Base-by-base conservation (phyloP, 2,113 vertebrate genomes). In the Corydoras sp. region DNA sequence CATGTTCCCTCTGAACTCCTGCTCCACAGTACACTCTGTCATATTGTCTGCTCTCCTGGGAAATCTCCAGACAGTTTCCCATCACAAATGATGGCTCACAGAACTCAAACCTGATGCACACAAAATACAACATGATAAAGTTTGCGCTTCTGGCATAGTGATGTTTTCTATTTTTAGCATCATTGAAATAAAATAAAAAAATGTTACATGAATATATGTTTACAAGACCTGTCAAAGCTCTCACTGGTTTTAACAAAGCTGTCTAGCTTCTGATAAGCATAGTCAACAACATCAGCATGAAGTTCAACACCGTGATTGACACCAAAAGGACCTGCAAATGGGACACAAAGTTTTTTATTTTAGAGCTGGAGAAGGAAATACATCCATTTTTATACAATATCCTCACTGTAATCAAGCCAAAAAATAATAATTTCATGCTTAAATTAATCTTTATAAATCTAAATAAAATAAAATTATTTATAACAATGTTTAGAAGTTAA, bases 1-100 rank as follows among this genome's bases (percentile, higher is more conserved):
- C 92, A 0, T 95, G 92, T 3, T 95, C 91, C 32, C 84, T 92
- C 81, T 93, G 93, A 13, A 95, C 93, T 0, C 92, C 93, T 18
- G 93, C 93, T 1, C 93, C 93, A 56, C 93, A 95, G 77, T 95
- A 95, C 4, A 95, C 93, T 10, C 93, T 87, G 73, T 95, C 93
- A 30, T 95, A 95, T 76, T 92, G 91, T 59, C 85, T 86, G 30
- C 88, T 90, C 58, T 92, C 92, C 0, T 90, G 89, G 51, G 90
- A 87, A 53, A 95, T 92, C 83, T 95, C 93, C 50, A 95, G 81
- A 63, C 92, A 95, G 66, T 95, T 95, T 29, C 93, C 93, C 4
- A 77, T 85, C 59, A 95, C 92, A 78, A 95, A 95, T 9, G 88
- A 92, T 0, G 93, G 93, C 80, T 94, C 92, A 68, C 93, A 95